Base-by-base conservation (phyloP, 2,797 vertebrate genomes). In the Ptychobarbus kaznakovi region DNA sequence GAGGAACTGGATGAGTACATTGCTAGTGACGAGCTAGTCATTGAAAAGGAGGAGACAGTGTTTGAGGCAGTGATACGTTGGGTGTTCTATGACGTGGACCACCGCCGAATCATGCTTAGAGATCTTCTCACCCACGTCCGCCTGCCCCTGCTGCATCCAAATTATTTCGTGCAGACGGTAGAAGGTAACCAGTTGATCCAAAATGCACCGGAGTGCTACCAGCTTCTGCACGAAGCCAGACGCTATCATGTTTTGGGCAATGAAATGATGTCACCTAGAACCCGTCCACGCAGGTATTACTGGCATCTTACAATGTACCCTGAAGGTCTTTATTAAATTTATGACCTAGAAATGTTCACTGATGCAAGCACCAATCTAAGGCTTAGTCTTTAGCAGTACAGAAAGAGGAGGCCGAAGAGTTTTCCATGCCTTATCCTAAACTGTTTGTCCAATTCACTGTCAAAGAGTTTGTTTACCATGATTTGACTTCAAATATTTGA, bases 201-300 rank as follows among this genome's bases (percentile, higher is more conserved):
- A 94, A 99, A 96, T 5, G 96, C 97, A 7, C 97, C 97, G 0
- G 98, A 99, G 89, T 99, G 98, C 94, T 99, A 99, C 58, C 97
- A 98, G 87, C 95, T 99, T 75, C 95, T 99, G 83, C 98, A 99
- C 0, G 98, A 99, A 92, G 98, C 98, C 83, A 94, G 98, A 44
- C 94, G 98, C 46, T 99, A 99, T 92, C 98, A 99, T 18, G 97
- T 99, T 89, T 96, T 99, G 5, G 98, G 98, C 83, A 99, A 99
- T 42, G 98, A 99, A 92, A 99, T 99, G 97, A 99, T 99, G 97
- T 99, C 98, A 72, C 96, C 98, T 85, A 95, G 98, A 91, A 99
- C 98, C 10, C 95, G 97, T 85, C 98, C 98, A 42, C 97, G 98
- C 93, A 99, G 98, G 98, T 99, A 93, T 94, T 94, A 70, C 5